Evolutionary conservation across 2,888 invertebrate genomes (phyloP).

Genomic region (Heliothis peltigera): DNA sequence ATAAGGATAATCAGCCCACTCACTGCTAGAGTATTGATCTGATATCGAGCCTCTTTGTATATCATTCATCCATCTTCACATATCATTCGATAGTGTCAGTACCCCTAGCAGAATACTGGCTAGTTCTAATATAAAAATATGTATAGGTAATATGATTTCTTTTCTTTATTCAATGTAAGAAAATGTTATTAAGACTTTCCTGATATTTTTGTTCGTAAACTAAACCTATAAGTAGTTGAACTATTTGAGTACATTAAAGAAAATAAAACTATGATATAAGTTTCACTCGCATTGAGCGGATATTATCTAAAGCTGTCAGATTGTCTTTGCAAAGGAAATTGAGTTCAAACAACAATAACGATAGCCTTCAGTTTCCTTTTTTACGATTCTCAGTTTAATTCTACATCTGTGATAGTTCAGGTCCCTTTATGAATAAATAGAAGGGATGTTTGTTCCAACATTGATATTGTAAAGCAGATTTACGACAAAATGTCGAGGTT

Average conservation of each 20-base stretch:
- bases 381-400: constrained; percentile 33
- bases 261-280: neutral
- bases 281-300: constrained; percentile 8
- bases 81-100: no score
- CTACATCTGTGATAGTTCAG: constrained; percentile 24
- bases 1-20: no score
- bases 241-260: neutral
- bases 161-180: no score
- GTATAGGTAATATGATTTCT: no score
- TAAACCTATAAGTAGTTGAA: neutral
- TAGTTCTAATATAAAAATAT: no score
- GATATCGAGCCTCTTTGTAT: no score
- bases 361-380: constrained; percentile 42
- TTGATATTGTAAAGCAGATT: constrained; percentile 24
- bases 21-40: no score
- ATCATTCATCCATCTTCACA: no score
- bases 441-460: constrained; percentile 22
- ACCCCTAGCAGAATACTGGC: no score
- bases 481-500: constrained; percentile 10
- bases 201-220: neutral
- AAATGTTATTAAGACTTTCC: no score
- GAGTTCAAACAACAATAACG: constrained; percentile 51
- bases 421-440: constrained; percentile 26
- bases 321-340: constrained; percentile 52
- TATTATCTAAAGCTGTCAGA: constrained; percentile 26